Base-by-base conservation (phyloP, 2,888 invertebrate genomes). In the Neocrepidodera transversa region DNA sequence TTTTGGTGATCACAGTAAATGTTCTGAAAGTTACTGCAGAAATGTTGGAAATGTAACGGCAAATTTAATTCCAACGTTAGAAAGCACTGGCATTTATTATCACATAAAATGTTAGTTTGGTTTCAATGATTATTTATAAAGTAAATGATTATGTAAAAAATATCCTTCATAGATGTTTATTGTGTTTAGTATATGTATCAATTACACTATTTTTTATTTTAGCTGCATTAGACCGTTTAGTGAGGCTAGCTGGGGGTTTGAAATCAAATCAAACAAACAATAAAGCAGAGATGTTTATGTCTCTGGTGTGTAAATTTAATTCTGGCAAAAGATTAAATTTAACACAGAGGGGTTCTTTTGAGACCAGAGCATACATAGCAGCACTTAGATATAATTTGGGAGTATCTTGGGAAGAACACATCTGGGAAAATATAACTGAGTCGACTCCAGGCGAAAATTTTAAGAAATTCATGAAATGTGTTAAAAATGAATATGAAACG, bases 231-330 rank as follows among this genome's bases (percentile, higher is more conserved):
- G 2, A 18, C 17, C n/a, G 10, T 16, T 5, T 16, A 11, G 2
- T 42, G 5, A n/a, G 3, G 10, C 2, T 3, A 18, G n/a, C n/a
- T 5, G 10, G 2, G 2, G 7, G 23, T 17, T 11, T 43, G 10
- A 11, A 10, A 23, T 2, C 13, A 10, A 5, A 43, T 38, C 13
- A 38, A 13, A 38, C 38, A 3, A 16, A 8, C 8, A 38, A 38
- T 13, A 2, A 14, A 7, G 23, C 38, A 10, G 47, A 47, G 14
- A n/a, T 54, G 20, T 54, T 54, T 13, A 54, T 54, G 47, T 45
- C 47, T 1, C 8, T 43, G 6, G 32, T 53, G 8, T 11, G 14
- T 6, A 47, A 30, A 23, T 38, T 36, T 8, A 54, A 47, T 54
- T 28, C 52, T 1, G 52, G 30, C 3, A 53, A 43, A 18, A 8